Evolutionary conservation across 2,113 vertebrate genomes (phyloP).

Genomic region (Centropus unirufus): DNA sequence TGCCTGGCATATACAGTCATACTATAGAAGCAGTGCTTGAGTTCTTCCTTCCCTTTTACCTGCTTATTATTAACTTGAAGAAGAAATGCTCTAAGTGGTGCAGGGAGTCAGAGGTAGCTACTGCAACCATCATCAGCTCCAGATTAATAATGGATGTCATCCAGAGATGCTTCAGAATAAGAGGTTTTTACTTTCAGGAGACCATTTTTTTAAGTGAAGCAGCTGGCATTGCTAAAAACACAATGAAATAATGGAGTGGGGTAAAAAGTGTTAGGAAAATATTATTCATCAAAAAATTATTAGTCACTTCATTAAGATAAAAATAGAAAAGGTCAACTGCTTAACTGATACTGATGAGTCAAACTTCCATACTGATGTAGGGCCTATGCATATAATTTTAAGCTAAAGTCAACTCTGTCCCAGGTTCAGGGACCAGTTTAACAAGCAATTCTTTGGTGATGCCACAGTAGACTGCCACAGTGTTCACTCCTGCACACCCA

Average conservation of each 20-base stretch:
- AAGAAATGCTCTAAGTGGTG: background rate
- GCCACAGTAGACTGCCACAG: background rate
- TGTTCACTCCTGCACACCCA: background rate
- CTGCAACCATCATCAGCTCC: background rate
- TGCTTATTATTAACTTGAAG: conserved; percentile 8
- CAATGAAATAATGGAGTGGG: background rate
- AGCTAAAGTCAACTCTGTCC: background rate
- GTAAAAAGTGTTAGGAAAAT: background rate
- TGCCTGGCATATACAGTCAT: background rate
- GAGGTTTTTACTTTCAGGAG: conserved; percentile 39
- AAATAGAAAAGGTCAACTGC: background rate
- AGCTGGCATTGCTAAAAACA: background rate
- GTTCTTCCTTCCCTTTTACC: conserved; percentile 4
- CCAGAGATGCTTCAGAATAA: conserved; percentile 29
- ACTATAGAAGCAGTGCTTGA: background rate
- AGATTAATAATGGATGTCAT: conserved; percentile 28
- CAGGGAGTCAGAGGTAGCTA: background rate
- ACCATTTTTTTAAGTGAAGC: background rate
- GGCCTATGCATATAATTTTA: background rate
- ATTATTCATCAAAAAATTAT: background rate
- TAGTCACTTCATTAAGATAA: background rate
- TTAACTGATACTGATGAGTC: background rate
- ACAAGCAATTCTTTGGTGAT: background rate
- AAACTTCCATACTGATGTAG: background rate
- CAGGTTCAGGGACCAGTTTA: background rate